A percentile compares a stretch with the other conserved stretches of the same genome.
Evolutionary conservation across 2,888 invertebrate species (phyloP).

Genomic region (Anthophora plumipes): DNA sequence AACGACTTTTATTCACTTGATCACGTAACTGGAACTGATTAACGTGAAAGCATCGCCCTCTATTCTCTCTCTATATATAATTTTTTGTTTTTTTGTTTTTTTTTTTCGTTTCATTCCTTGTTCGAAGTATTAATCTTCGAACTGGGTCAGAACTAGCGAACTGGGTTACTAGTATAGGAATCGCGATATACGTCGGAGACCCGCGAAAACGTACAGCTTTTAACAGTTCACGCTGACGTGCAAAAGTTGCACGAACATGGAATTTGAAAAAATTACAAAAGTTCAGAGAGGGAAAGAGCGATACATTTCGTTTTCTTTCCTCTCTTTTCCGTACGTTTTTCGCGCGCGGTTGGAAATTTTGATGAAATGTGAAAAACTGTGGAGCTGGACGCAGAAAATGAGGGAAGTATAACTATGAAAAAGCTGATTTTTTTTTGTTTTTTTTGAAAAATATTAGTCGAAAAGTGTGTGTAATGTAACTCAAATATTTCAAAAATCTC

Average conservation of each 20-base stretch:
- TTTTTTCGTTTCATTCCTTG: background rate
- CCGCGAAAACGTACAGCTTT: conserved; percentile 32
- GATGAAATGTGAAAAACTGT: too few species aligned
- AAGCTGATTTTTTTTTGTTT: too few species aligned
- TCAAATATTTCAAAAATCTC: too few species aligned
- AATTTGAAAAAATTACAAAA: conserved; percentile 32
- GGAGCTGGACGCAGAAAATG: too few species aligned
- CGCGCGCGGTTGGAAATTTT: background rate
- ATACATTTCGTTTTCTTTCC: background rate
- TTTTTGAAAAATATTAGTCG: too few species aligned
- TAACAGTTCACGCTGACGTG: conserved; percentile 8
- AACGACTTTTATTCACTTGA: conserved; percentile 36
- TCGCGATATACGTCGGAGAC: conserved; percentile 19
- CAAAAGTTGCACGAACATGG: conserved; percentile 1
- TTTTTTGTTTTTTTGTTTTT: background rate
- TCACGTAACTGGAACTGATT: conserved; percentile 43
- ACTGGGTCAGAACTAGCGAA: conserved; percentile 42
- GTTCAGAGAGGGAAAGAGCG: background rate
- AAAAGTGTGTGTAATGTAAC: too few species aligned
- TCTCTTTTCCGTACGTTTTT: too few species aligned
- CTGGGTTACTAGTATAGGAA: conserved; percentile 34
- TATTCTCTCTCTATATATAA: background rate
- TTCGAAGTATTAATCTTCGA: conserved; percentile 39
- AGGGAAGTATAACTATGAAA: too few species aligned
- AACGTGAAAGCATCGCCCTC: conserved; percentile 31